These are phyloP conservation scores for Microcebus jonahi DNA, from an alignment of 2,113 vertebrate species.

Conservation along the genomic window DNA sequence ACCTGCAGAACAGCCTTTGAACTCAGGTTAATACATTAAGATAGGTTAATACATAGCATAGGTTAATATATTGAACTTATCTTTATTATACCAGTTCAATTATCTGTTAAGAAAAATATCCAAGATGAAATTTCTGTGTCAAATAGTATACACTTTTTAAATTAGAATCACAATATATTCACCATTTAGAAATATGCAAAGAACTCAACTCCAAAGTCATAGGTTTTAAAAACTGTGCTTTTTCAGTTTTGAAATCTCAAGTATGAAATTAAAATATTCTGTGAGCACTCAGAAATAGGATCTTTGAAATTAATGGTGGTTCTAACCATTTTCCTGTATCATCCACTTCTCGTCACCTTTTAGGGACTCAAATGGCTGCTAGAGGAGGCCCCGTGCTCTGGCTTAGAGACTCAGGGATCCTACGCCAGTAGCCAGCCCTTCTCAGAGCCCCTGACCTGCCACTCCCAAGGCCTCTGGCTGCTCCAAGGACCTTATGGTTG, in stretches of 20 bases:
- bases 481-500: background rate
- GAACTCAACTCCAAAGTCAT: background rate
- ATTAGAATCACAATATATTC: background rate
- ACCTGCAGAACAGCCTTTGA: background rate
- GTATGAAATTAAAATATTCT: background rate
- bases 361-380: background rate
- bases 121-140: background rate
- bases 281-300: background rate
- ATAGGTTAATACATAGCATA: no score
- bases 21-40: background rate
- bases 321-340: background rate
- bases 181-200: background rate
- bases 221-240: background rate
- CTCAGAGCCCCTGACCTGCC: background rate
- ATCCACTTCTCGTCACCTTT: background rate
- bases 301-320: background rate
- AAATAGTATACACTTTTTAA: background rate
- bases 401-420: background rate
- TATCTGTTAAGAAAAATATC: conserved; percentile 5
- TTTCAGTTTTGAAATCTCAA: background rate
- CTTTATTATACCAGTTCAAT: background rate
- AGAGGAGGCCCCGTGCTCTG: background rate
- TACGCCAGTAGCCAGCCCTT: background rate
- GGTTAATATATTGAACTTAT: background rate
- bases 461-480: background rate